Conservation (phyloP, 2,888 invertebrate genomes). For the Thysanoteuthis rhombus region DNA sequence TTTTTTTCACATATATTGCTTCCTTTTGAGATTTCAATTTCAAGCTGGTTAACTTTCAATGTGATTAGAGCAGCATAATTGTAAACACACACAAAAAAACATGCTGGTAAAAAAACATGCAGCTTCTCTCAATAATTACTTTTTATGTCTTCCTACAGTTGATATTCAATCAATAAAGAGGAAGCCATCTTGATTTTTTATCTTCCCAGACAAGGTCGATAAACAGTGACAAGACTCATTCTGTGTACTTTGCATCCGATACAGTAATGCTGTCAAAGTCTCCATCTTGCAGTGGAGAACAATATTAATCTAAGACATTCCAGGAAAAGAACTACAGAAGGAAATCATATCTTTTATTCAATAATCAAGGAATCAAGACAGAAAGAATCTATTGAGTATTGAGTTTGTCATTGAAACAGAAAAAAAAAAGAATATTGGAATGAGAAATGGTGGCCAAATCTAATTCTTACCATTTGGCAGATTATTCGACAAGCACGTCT, state of each 20-base stretch:
- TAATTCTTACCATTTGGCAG: neutral
- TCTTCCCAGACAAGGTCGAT: neutral
- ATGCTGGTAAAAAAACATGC: neutral
- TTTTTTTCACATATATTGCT: neutral
- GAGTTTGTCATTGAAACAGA: no score
- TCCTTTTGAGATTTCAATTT: neutral
- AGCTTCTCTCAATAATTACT: neutral
- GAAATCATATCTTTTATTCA: neutral
- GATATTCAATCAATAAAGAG: neutral
- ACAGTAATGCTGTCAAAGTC: neutral
- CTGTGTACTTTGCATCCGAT: neutral
- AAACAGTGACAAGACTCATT: neutral
- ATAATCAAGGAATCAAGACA: neutral
- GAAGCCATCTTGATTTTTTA: neutral
- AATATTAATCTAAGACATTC: neutral
- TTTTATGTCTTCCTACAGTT: neutral
- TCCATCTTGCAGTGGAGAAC: neutral
- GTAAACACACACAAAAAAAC: neutral
- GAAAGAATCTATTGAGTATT: neutral
- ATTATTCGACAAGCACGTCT: neutral
- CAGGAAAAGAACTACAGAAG: neutral
- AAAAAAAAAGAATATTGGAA: neutral
- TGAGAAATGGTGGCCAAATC: neutral
- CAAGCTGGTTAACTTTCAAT: neutral
- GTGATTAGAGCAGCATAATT: neutral